phyloP scores from a whole-genome alignment of 2,888 invertebrate species.

The Caenorhabditis sp. region DNA sequence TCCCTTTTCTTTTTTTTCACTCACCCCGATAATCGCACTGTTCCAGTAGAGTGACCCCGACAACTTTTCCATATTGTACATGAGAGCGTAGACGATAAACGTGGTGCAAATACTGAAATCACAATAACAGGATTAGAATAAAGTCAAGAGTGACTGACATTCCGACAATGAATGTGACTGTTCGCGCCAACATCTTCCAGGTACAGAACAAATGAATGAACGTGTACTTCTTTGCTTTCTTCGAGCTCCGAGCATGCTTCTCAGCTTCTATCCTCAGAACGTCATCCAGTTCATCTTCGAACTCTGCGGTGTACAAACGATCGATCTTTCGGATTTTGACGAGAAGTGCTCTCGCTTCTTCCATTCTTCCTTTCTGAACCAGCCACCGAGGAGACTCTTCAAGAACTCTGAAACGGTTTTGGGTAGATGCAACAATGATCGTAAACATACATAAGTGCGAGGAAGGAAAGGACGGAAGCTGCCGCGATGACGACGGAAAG shows the following conservation, averaged over 20 bases:
- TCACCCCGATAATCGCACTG: slow-evolving; percentile 54
- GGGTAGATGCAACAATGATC: neutral
- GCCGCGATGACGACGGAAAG: slow-evolving; percentile 41
- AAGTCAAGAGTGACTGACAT: slow-evolving; percentile 41
- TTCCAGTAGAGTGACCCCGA: slow-evolving; percentile 59
- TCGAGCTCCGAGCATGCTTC: slow-evolving; percentile 19
- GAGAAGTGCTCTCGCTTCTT: slow-evolving; percentile 38
- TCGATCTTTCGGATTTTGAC: slow-evolving; percentile 52
- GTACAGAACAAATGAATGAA: slow-evolving; percentile 60
- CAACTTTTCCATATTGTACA: slow-evolving; percentile 61
- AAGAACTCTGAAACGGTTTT: slow-evolving; percentile 33
- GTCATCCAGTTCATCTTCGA: slow-evolving; percentile 45
- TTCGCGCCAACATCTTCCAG: slow-evolving; percentile 58
- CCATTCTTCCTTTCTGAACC: slow-evolving; percentile 51
- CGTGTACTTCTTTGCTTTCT: slow-evolving; percentile 56
- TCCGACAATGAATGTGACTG: slow-evolving; percentile 55
- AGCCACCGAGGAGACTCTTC: slow-evolving; percentile 57
- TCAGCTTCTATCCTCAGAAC: slow-evolving; percentile 41
- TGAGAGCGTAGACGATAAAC: slow-evolving; percentile 52
- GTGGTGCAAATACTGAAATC: slow-evolving; percentile 53
- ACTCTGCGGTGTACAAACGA: slow-evolving; percentile 19
- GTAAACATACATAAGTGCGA: slow-evolving; percentile 34
- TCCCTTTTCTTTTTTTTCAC: slow-evolving; percentile 2
- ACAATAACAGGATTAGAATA: neutral
- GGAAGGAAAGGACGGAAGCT: slow-evolving; percentile 39